Base-by-base conservation (phyloP, 2,797 vertebrate species). In the Arremon brunneinucha region DNA sequence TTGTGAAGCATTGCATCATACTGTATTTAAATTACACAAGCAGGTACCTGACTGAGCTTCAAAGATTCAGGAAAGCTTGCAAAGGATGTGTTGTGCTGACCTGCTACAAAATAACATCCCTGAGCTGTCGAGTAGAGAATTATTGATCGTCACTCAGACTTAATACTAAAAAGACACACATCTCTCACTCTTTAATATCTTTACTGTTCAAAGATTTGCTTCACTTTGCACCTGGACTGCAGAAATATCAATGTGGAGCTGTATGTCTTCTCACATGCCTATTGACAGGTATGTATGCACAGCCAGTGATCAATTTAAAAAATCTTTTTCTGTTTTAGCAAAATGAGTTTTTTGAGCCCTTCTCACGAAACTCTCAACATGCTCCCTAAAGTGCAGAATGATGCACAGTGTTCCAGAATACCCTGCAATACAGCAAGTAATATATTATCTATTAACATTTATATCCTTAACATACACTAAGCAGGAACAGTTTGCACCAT, bases 141-240 rank as follows among this genome's bases (percentile, higher is more conserved):
- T 82, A 84, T 71, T 68, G 87, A 95, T 93, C 65, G 59, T 62
- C 76, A 62, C 30, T 52, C 67, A 90, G 30, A 71, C 79, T 83
- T 85, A 71, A 87, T 41, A 86, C 53, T 80, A 62, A 81, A 85
- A 92, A 70, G 57, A 21, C 49, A 77, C 72, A 81, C 16, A 74
- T 57, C 68, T 93, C 79, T 85, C 76, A 74, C 56, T 71, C 34
- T 74, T 69, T 68, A 83, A 78, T 92, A 81, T 65, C 68, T 71
- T 80, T 71, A 62, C 60, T 65, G 49, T 57, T 92, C 53, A 80
- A 85, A 85, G 63, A 69, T 69, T 71, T 88, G 30, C 62, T 86
- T 94, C 55, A 77, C 83, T 93, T 95, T 94, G 72, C 72, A 83
- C 83, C 60, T 59, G 64, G 88, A 56, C 24, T 35, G 64, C 56